Percentiles rank a stretch among this genome's conserved stretches.
Conservation (phyloP, 2,797 vertebrate species). For the Thunnus albacares region DNA sequence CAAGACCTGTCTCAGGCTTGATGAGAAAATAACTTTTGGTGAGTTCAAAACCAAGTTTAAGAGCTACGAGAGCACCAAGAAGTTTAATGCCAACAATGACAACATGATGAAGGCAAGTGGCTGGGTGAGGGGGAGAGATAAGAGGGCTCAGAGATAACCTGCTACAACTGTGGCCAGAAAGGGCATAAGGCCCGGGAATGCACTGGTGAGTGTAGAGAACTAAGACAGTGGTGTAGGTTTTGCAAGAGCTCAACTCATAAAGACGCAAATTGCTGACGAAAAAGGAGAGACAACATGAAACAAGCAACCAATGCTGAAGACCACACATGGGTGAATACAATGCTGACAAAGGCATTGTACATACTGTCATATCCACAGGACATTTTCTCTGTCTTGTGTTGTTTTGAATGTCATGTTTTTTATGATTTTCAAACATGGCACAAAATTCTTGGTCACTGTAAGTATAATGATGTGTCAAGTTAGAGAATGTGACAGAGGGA, state of each 20-base stretch:
- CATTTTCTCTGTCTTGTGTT: constrained; percentile 22
- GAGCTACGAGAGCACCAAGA: constrained; percentile 1
- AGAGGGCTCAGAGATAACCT: background rate
- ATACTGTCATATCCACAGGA: constrained; percentile 34
- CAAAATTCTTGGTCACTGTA: too few species aligned
- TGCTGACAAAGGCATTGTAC: background rate
- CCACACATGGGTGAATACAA: background rate
- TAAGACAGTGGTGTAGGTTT: constrained; percentile 10
- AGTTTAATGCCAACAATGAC: background rate
- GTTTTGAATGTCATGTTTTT: background rate
- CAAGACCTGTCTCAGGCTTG: too few species aligned
- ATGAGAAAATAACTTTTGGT: constrained; percentile 10
- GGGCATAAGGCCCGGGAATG: constrained; percentile 14
- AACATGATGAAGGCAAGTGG: constrained; percentile 2
- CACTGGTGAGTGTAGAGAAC: too few species aligned
- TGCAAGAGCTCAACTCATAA: background rate
- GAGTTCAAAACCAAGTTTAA: constrained; percentile 40
- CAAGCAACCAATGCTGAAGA: background rate
- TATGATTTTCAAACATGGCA: constrained; percentile 14
- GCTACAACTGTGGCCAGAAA: constrained; percentile 28
- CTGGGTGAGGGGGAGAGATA: background rate
- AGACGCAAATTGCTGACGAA: background rate
- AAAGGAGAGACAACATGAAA: background rate
- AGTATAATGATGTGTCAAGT: too few species aligned
- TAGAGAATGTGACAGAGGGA: too few species aligned